Conservation (phyloP, 2,797 vertebrate species). For the Mionectes olivaceus region DNA sequence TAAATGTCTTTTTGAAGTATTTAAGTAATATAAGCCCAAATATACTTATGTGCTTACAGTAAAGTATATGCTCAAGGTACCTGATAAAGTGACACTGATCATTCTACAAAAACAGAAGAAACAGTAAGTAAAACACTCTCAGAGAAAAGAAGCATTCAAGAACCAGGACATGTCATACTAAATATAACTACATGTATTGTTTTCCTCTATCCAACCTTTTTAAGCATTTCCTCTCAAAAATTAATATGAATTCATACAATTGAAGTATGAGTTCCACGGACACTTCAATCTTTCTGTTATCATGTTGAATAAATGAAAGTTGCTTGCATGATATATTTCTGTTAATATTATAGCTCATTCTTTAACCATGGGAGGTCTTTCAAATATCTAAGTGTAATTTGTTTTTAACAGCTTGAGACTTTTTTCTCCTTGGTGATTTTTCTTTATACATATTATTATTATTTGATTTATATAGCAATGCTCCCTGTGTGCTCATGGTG, state of each 20-base stretch:
- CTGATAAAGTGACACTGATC: neutral
- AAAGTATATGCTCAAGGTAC: neutral
- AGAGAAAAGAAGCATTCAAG: neutral
- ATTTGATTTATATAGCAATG: constrained; percentile 34
- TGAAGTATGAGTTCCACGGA: neutral
- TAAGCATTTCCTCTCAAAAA: neutral
- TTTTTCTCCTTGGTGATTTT: constrained; percentile 40
- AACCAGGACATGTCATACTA: neutral
- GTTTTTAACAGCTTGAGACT: constrained; percentile 51
- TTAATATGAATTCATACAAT: neutral
- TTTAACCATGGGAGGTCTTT: constrained; percentile 53
- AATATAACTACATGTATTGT: neutral
- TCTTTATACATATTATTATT: constrained; percentile 57
- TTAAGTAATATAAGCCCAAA: neutral
- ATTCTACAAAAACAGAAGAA: neutral
- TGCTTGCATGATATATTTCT: neutral
- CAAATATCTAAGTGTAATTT: constrained; percentile 47
- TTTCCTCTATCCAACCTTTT: neutral
- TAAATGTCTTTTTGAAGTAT: neutral
- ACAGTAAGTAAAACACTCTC: neutral
- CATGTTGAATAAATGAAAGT: constrained; percentile 4
- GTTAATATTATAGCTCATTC: constrained; percentile 12
- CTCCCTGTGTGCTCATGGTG: neutral
- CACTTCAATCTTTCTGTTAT: neutral
- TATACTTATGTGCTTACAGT: neutral